A percentile compares a stretch with the other conserved stretches of the same genome.
Conservation (phyloP, 2,113 vertebrate species). For the Chroicocephalus ridibundus region DNA sequence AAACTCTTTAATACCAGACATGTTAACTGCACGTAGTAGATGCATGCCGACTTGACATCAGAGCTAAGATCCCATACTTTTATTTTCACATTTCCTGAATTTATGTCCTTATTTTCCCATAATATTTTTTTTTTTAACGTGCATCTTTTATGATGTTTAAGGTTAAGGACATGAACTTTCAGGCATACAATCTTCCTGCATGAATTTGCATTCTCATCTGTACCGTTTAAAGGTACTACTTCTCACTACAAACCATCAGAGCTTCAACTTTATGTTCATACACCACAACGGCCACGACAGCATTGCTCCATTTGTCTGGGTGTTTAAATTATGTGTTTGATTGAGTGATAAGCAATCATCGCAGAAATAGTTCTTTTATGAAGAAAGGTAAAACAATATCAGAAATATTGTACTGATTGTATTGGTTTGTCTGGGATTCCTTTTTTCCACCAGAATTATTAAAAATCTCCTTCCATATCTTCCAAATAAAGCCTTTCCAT, state of each 20-base stretch:
- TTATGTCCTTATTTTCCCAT: not conserved
- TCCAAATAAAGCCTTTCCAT: not conserved
- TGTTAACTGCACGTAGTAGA: rapidly evolving
- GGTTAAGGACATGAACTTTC: not conserved
- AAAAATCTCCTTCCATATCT: not conserved
- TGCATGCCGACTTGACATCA: not conserved
- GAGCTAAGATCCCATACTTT: not conserved
- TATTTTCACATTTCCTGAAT: not conserved
- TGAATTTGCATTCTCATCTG: not conserved
- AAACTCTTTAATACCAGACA: not conserved
- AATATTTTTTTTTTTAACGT: not conserved
- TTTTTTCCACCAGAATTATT: not conserved
- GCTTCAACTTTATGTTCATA: not conserved
- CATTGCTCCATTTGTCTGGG: not conserved
- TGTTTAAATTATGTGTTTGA: not conserved
- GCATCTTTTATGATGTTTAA: not conserved
- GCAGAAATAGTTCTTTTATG: not conserved
- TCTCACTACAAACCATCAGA: not conserved
- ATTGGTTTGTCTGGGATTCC: not conserved
- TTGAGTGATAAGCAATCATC: not conserved
- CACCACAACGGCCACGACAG: rapidly evolving
- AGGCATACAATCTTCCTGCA: not conserved
- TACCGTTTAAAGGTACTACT: not conserved
- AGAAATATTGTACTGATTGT: not conserved
- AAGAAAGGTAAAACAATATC: not conserved